Evolutionary conservation across 2,797 vertebrate species (phyloP), one percentile per base, ranked within the genome.

Genomic region (Melanotaenia nigrans): DNA sequence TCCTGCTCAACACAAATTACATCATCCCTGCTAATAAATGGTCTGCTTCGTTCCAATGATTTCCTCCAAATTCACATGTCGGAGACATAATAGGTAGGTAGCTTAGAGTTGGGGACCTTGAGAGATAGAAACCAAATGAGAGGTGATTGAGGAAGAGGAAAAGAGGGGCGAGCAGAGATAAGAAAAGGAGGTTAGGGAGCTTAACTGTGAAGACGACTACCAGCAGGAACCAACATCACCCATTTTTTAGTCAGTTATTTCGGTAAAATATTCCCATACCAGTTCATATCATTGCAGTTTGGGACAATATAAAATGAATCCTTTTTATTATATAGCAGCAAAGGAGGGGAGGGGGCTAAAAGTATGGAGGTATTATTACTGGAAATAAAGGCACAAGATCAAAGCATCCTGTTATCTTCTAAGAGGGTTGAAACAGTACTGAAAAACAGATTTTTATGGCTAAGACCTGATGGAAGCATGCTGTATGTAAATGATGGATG

Each of bases 11-110:
- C 71, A 77, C 72, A 85, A 89, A 91, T 89, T 73, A 80, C 82
- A 89, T 86, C 79, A 85, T 78, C 66, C 78, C 68, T 5, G 78
- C 82, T 89, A 86, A 89, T 87, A 86, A 85, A 88, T 79, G 86
- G 81, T 82, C 82, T 60, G 74, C 79, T 82, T 77, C 64, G 35
- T 86, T 90, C 77, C 82, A 87, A 65, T 85, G 88, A 87, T 82
- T 89, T 79, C 78, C 69, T 81, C 71, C 72, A 57, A 25, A 79
- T 73, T 85, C 80, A 66, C 68, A 81, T 36, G 62, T 71, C 68
- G 64, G 75, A 78, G 62, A 62, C 57, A 68, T 81, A 84, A 85
- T 62, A 40, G 73, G 61, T 78, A 85, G 84, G 83, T 83, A 78
- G 78, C 76, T 60, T 62, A 54, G 66, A 76, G 79, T 22, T 71